Evolutionary conservation across 2,888 invertebrate genomes (phyloP).

Genomic region (Mimas tiliae): DNA sequence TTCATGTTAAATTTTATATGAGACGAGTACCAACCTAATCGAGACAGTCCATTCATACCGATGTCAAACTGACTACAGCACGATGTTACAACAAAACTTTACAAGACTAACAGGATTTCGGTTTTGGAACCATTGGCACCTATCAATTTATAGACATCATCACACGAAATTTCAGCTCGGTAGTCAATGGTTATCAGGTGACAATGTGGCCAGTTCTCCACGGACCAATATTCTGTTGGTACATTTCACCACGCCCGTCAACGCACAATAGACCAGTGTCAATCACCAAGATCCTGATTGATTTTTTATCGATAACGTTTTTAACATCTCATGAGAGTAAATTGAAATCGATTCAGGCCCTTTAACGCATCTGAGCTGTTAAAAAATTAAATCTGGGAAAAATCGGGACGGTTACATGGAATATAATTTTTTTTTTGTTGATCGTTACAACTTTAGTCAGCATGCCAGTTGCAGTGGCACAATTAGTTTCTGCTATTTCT

Average conservation of each 20-base stretch:
- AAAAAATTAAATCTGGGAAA: slow-evolving; percentile 15
- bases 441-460: not conserved
- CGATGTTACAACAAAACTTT: no score
- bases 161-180: slow-evolving; percentile 47
- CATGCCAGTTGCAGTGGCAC: slow-evolving; percentile 1
- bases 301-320: slow-evolving; percentile 73
- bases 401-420: not conserved
- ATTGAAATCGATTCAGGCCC: slow-evolving; percentile 69
- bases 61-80: no score
- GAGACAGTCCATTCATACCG: no score
- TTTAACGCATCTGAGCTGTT: slow-evolving; percentile 20
- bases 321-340: slow-evolving; percentile 58
- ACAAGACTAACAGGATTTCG: slow-evolving; percentile 11
- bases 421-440: slow-evolving; percentile 3
- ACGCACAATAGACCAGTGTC: slow-evolving; percentile 72
- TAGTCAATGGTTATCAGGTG: slow-evolving; percentile 66
- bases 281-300: slow-evolving; percentile 76
- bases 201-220: slow-evolving; percentile 72
- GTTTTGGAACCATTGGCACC: slow-evolving; percentile 57
- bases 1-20: no score
- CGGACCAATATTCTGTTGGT: slow-evolving; percentile 69
- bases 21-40: no score
- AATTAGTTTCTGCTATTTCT: not conserved
- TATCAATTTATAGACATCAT: slow-evolving; percentile 49
- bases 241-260: slow-evolving; percentile 74